Evolutionary conservation across 2,113 vertebrate species (phyloP).

Genomic region (Pluvialis apricaria): DNA sequence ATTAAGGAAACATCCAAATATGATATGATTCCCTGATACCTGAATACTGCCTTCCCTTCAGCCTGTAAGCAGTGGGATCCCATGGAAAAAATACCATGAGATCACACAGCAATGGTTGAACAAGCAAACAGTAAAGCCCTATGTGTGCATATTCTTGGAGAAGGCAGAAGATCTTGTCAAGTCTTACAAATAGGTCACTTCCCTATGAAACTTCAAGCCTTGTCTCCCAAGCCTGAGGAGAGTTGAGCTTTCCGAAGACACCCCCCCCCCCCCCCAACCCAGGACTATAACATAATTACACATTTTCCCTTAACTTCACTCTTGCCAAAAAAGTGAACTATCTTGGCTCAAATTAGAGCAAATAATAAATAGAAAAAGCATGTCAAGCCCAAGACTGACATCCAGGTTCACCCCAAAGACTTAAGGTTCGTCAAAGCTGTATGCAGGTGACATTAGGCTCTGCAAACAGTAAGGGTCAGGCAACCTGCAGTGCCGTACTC

Average conservation of each 20-base stretch:
- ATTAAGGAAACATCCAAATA: not conserved
- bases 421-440: not conserved
- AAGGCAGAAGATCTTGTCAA: not conserved
- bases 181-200: not conserved
- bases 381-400: not conserved
- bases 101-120: not conserved
- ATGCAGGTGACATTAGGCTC: not conserved
- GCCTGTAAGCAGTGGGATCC: not conserved
- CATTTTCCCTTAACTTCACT: not conserved
- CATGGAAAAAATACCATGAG: not conserved
- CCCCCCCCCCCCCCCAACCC: no score
- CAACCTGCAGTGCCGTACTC: rapidly evolving
- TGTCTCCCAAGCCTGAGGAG: not conserved
- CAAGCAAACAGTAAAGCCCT: not conserved
- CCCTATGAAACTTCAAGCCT: not conserved
- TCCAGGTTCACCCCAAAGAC: not conserved
- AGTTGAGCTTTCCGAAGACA: not conserved
- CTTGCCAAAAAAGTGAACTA: not conserved
- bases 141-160: not conserved
- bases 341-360: not conserved
- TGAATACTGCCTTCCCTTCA: not conserved
- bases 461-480: not conserved
- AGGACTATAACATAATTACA: not conserved
- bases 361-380: not conserved
- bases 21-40: not conserved